These are phyloP conservation scores for Diarsia dahlii DNA, from an alignment of 2,888 invertebrate species.

Conservation along the genomic window DNA sequence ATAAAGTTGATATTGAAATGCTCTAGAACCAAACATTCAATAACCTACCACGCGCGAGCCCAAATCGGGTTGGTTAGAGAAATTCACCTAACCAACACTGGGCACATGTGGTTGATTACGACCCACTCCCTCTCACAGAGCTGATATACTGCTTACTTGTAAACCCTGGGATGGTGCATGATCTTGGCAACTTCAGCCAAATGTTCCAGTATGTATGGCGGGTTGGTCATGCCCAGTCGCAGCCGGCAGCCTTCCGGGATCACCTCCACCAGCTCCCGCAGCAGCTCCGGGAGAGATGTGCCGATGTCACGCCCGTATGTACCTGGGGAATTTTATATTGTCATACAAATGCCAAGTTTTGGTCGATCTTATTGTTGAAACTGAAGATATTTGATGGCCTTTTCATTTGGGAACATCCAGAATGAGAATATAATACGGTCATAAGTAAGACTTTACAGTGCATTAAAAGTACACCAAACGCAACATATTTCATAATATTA, in stretches of 20 bases:
- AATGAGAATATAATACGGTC: not conserved
- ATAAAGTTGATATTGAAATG: no score
- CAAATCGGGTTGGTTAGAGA: no score
- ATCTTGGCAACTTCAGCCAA: conserved; percentile 97
- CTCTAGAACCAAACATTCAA: no score
- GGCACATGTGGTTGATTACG: no score
- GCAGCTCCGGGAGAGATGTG: conserved; percentile 95
- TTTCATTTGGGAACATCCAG: not conserved
- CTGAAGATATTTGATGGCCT: not conserved
- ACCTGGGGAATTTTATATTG: conserved; percentile 75
- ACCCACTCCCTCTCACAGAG: no score
- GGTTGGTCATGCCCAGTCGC: conserved; percentile 99
- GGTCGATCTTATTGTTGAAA: not conserved
- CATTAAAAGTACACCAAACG: not conserved
- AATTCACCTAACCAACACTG: no score
- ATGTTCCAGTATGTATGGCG: conserved; percentile 99
- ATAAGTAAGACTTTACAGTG: no score
- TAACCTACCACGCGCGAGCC: no score
- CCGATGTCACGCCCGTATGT: conserved; percentile 99
- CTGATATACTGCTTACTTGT: conserved; percentile 89
- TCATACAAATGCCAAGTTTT: not conserved
- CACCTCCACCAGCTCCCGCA: conserved; percentile 95
- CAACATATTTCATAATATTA: not conserved
- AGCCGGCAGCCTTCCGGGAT: conserved; percentile 94
- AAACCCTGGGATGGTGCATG: conserved; percentile 96